Conservation (phyloP, 2,888 invertebrate genomes). For the Archips crataeganus region DNA sequence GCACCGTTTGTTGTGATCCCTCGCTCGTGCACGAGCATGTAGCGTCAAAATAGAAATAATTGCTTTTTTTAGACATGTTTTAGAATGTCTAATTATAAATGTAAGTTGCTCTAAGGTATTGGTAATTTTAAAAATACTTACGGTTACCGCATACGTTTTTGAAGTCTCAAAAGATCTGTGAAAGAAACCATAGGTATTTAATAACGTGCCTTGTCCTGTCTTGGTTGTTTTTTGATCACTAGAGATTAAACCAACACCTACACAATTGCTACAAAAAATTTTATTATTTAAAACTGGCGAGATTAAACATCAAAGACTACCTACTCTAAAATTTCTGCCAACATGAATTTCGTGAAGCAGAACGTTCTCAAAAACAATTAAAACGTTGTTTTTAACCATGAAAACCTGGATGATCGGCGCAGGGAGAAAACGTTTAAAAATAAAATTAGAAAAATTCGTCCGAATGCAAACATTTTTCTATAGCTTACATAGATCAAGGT, state of each 20-base stretch:
- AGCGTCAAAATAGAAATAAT: conserved; percentile 38
- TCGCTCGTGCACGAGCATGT: conserved; percentile 39
- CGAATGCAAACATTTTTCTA: conserved; percentile 55
- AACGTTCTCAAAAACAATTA: conserved; percentile 19
- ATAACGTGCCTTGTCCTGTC: background rate
- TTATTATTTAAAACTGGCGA: background rate
- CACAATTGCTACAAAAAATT: background rate
- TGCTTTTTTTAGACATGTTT: conserved; percentile 29
- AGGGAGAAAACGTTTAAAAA: conserved; percentile 42
- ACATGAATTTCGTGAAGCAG: background rate
- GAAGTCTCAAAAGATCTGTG: background rate
- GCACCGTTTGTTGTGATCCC: conserved; percentile 54
- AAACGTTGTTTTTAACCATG: conserved; percentile 21
- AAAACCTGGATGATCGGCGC: conserved; percentile 20
- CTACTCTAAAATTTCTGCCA: background rate
- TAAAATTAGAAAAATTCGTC: conserved; percentile 24
- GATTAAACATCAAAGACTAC: conserved; percentile 10
- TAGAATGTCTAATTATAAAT: conserved; percentile 27
- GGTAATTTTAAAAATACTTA: background rate
- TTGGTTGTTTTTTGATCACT: background rate
- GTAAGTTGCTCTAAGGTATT: background rate
- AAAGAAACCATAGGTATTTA: background rate
- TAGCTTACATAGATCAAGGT: conserved; percentile 47
- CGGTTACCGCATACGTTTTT: too few species aligned
- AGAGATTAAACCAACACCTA: background rate